phyloP scores from a whole-genome alignment of 1,140 invertebrate genomes.

The Lineus longissimus region DNA sequence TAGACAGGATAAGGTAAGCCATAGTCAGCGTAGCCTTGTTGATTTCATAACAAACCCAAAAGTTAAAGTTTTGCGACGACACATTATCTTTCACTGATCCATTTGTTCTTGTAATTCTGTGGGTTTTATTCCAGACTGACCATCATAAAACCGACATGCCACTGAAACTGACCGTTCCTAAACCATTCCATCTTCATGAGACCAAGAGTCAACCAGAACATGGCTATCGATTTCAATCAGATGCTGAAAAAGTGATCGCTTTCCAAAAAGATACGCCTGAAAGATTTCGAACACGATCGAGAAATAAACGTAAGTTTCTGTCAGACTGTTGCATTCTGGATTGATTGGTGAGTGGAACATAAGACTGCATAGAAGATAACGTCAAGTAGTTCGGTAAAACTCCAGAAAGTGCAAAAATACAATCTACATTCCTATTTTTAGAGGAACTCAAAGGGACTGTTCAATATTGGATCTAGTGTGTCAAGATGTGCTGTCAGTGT shows the following conservation, averaged over 20 bases:
- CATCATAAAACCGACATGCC: background rate
- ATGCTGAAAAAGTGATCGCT: conserved; percentile 36
- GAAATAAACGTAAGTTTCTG: conserved; percentile 25
- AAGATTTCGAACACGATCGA: conserved; percentile 34
- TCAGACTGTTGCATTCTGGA: background rate
- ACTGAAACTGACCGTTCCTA: conserved; percentile 2
- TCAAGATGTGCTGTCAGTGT: background rate
- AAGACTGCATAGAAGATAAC: background rate
- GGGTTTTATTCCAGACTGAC: background rate
- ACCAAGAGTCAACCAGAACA: conserved; percentile 13
- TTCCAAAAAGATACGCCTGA: conserved; percentile 48
- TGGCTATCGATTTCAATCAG: conserved; percentile 30
- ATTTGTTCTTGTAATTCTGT: too few species aligned
- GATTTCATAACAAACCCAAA: too few species aligned
- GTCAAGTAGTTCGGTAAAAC: background rate
- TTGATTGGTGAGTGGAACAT: background rate
- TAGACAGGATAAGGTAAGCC: conserved; percentile 11
- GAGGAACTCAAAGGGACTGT: background rate
- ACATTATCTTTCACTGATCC: too few species aligned
- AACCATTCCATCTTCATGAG: conserved; percentile 38
- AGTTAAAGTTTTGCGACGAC: too few species aligned
- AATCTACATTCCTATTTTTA: background rate
- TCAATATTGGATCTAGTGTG: too few species aligned
- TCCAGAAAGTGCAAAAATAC: background rate
- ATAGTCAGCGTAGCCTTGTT: background rate